phyloP scores from a whole-genome alignment of 2,888 invertebrate species.

The Tetropium fuscum region DNA sequence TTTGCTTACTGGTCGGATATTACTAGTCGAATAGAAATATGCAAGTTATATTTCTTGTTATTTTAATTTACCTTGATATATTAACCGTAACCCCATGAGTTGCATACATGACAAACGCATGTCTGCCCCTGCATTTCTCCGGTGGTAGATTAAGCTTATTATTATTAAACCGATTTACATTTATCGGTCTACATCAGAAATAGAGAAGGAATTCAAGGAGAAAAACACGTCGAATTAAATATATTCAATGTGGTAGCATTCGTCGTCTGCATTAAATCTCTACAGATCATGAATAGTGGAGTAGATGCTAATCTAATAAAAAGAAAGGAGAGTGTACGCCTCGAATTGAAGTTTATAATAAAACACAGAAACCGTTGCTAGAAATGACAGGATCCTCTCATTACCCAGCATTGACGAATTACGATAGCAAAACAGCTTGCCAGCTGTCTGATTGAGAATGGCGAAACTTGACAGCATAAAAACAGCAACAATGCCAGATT shows the following conservation, averaged over 20 bases:
- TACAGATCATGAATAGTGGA: slow-evolving; percentile 31
- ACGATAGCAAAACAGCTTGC: slow-evolving; percentile 38
- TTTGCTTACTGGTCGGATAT: too few species aligned
- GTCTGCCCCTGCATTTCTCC: neutral
- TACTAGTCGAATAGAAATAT: too few species aligned
- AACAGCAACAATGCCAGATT: slow-evolving; percentile 37
- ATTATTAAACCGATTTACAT: slow-evolving; percentile 21
- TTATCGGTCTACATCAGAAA: slow-evolving; percentile 7
- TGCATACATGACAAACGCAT: neutral
- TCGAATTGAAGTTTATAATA: slow-evolving; percentile 34
- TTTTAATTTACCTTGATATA: too few species aligned
- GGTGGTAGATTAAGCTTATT: neutral
- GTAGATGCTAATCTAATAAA: slow-evolving; percentile 41
- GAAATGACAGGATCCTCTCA: slow-evolving; percentile 44
- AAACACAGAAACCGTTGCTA: slow-evolving; percentile 30
- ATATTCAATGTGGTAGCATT: slow-evolving; percentile 24
- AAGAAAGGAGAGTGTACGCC: slow-evolving; percentile 30
- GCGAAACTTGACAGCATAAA: slow-evolving; percentile 39
- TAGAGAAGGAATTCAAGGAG: slow-evolving; percentile 16
- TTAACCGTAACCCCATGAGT: too few species aligned
- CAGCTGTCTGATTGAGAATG: slow-evolving; percentile 38
- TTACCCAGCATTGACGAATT: slow-evolving; percentile 42
- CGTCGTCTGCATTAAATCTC: slow-evolving; percentile 26
- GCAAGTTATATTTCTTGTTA: too few species aligned
- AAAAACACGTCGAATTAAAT: slow-evolving; percentile 22